Evolutionary conservation across 30 jellyfish, hydroid and myxozoan genomes (phyloP).

Genomic region (Aurelia aurita complex sp. Pacific): DNA sequence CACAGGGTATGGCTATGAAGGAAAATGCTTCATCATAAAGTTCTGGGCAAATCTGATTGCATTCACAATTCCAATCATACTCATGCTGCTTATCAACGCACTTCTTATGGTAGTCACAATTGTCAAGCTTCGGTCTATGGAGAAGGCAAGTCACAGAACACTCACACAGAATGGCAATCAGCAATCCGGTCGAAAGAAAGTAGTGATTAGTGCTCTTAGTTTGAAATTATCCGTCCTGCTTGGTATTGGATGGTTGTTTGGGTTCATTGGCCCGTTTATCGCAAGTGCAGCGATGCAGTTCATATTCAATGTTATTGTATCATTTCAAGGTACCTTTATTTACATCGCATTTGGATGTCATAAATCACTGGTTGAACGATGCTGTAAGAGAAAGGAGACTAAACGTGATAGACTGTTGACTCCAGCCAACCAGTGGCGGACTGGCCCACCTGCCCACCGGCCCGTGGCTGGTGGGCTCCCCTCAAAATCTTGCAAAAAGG

Average conservation of each 20-base stretch:
- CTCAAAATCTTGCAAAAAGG: too few relatives aligned
- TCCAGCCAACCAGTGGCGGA: too few relatives aligned
- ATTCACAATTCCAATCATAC: slow-evolving; percentile 2
- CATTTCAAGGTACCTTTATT: slow-evolving; percentile 28
- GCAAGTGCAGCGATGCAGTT: background rate
- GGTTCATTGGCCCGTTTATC: slow-evolving; percentile 12
- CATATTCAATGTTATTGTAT: background rate
- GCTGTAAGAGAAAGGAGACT: background rate
- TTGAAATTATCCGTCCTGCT: slow-evolving; percentile 20
- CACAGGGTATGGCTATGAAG: slow-evolving; percentile 12
- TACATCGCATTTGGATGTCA: slow-evolving; percentile 28
- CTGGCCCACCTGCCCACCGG: too few relatives aligned
- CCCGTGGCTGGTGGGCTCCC: too few relatives aligned
- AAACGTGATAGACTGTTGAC: too few relatives aligned
- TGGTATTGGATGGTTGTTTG: slow-evolving; percentile 40
- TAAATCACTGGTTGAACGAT: background rate
- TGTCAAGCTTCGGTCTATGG: background rate
- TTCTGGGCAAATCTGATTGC: slow-evolving; percentile 32
- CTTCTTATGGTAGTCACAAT: slow-evolving; percentile 6
- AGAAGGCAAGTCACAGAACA: background rate
- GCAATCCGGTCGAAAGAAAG: slow-evolving; percentile 11
- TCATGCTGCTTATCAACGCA: background rate
- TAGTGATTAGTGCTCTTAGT: background rate
- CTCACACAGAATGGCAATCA: background rate
- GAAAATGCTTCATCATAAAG: slow-evolving; percentile 7